Evolutionary conservation across 2,888 invertebrate species (phyloP), one percentile per base, ranked within the genome.

Genomic region (Polymixis lichenea): DNA sequence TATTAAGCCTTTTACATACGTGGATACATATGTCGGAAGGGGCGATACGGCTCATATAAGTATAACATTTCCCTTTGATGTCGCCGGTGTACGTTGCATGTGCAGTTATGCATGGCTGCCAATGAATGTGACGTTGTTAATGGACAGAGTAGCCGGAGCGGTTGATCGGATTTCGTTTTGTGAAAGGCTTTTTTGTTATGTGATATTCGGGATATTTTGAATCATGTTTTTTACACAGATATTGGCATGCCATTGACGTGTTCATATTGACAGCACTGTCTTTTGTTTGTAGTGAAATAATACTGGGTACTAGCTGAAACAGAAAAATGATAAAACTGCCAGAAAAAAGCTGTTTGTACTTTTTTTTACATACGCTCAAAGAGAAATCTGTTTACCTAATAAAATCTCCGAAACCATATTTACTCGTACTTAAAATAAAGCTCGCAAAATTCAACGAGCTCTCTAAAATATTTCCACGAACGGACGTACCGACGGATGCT

Each of bases 21-120:
- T 55, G 28, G 5, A 38, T 56, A 69, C 22, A 49, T 43, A 51
- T 22, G 32, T 55, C 49, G 15, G 32, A 17, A 58, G 82, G 65
- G 58, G 25, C 13, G 58, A 56, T 56, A 13, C 32, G 58, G 49
- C 77, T 49, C 69, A 62, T 68, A 53, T 69, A 71, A 86, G 82
- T 60, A 68, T 74, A 78, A 1, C 53, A 38, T 55, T 51, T 86
- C 55, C 71, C 83, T 83, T 86, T 83, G 83, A 83, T 83, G 86
- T 83, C 25, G 17, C 38, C 56, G 53, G 61, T 46, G 53, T 49
- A 38, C n/a, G n/a, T 64, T 51, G 56, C 62, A 60, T 51, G 64
- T 78, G 53, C 72, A 62, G 69, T 13, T 32, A 53, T 72, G 78
- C 72, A 72, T 66, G 86, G 19, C 58, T 38, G 81, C 75, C 66